A percentile compares a stretch with the other conserved stretches of the same genome.
phyloP scores from a whole-genome alignment of 2,797 vertebrate species.

The Bufotes viridis region DNA sequence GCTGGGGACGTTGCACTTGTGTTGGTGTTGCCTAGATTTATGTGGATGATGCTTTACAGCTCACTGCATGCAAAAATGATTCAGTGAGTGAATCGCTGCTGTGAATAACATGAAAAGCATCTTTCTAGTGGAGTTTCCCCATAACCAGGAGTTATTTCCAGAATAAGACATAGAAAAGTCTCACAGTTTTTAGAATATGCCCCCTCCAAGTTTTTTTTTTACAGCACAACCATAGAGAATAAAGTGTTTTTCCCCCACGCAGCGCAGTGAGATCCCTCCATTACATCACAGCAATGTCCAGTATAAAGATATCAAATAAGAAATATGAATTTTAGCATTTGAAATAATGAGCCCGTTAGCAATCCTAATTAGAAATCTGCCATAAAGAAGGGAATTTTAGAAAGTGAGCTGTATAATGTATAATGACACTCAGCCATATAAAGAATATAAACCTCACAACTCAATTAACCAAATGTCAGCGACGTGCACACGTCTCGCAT shows the following conservation, averaged over 20 bases:
- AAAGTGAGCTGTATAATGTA: slow-evolving; percentile 56
- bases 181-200: not conserved
- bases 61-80: too few species aligned
- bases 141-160: too few species aligned
- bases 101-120: too few species aligned
- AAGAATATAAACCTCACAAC: slow-evolving; percentile 62
- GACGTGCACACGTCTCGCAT: slow-evolving; percentile 52
- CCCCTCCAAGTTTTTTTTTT: not conserved
- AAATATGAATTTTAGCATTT: slow-evolving; percentile 33
- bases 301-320: slow-evolving; percentile 44
- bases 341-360: not conserved
- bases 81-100: too few species aligned
- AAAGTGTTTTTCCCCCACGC: not conserved
- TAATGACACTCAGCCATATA: slow-evolving; percentile 52
- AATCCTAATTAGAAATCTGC: slow-evolving; percentile 48
- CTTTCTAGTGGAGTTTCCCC: too few species aligned
- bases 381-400: slow-evolving; percentile 48
- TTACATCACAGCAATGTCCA: slow-evolving; percentile 27
- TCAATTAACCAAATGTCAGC: slow-evolving; percentile 61
- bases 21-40: too few species aligned
- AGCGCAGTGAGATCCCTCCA: not conserved
- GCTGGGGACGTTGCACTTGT: too few species aligned
- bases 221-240: not conserved
- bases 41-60: too few species aligned
- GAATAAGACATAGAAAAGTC: too few species aligned